Evolutionary conservation across 2,797 vertebrate species (phyloP), one percentile per base, ranked within the genome.

Genomic region (Acanthornis magna): DNA sequence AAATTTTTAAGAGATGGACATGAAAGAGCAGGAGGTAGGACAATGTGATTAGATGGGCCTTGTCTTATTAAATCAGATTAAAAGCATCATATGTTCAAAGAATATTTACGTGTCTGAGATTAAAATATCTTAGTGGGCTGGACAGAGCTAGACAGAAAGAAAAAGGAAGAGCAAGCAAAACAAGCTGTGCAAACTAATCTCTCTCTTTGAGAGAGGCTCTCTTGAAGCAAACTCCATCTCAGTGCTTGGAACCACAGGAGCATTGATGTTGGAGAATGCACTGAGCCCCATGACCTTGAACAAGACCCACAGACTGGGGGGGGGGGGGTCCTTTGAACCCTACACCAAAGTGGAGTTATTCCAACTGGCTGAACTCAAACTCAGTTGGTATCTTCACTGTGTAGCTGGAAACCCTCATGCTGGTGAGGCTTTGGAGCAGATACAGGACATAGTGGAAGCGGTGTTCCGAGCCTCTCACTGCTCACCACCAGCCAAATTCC

Each of bases 241-340:
- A 45, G 25, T 40, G 38, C 65, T 61, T 43, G 17, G 62, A 79
- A 27, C 26, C 34, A 67, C 0, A 0, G 27, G 4, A 53, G 22
- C 29, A 30, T 0, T 0, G 55, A n/a, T 11, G 3, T 34, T 66
- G 70, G n/a, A 29, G 22, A 63, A 15, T 6, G 11, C 34, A 19
- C 36, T 47, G 70, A 72, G 40, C 29, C 51, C 20, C 53, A 16
- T 4, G 55, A 36, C 55, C 40, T 54, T 63, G 40, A 76, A 15
- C n/a, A 45, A 73, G 55, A 60, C 51, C n/a, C 30, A 40, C 14
- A 36, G 29, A 40, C 2, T 7, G 23, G 13, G 8, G 9, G 3
- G n/a, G n/a, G n/a, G 36, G 36, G 36, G 16, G 14, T 71, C 45
- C 58, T 66, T 7, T 38, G 53, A 32, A 21, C 34, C 34, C 43